A percentile compares a stretch with the other conserved stretches of the same genome.
phyloP scores from a whole-genome alignment of 2,888 invertebrate species.

The Argyresthia albistria region DNA sequence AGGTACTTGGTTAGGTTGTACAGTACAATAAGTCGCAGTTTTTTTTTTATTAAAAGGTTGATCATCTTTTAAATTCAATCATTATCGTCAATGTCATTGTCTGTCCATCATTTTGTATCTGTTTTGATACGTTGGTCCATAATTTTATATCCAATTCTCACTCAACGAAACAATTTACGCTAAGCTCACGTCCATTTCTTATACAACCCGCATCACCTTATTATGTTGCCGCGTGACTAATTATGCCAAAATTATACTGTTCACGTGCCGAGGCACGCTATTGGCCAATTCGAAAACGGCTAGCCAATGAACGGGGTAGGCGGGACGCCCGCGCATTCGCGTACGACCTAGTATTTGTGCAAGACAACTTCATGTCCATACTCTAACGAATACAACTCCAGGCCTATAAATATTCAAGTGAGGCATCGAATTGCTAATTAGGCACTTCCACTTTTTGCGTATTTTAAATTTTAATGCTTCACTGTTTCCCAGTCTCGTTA shows the following conservation, averaged over 20 bases:
- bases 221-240: constrained; percentile 59
- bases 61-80: too few species aligned
- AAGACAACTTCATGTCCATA: background rate
- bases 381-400: background rate
- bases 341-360: background rate
- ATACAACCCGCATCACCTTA: constrained; percentile 23
- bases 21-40: too few species aligned
- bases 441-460: background rate
- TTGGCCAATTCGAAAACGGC: constrained; percentile 51
- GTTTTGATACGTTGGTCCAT: too few species aligned
- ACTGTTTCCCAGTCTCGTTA: background rate
- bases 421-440: constrained; percentile 1
- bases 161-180: background rate
- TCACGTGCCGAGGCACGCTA: constrained; percentile 34
- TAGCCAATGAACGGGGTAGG: constrained; percentile 54
- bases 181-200: constrained; percentile 8
- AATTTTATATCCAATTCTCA: too few species aligned
- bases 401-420: constrained; percentile 2
- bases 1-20: too few species aligned
- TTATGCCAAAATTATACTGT: constrained; percentile 65
- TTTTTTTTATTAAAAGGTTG: too few species aligned
- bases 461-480: background rate
- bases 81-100: too few species aligned
- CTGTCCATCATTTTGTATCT: too few species aligned
- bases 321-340: constrained; percentile 54